Evolutionary conservation across 2,888 invertebrate genomes (phyloP).

Genomic region (Mermis nigrescens): DNA sequence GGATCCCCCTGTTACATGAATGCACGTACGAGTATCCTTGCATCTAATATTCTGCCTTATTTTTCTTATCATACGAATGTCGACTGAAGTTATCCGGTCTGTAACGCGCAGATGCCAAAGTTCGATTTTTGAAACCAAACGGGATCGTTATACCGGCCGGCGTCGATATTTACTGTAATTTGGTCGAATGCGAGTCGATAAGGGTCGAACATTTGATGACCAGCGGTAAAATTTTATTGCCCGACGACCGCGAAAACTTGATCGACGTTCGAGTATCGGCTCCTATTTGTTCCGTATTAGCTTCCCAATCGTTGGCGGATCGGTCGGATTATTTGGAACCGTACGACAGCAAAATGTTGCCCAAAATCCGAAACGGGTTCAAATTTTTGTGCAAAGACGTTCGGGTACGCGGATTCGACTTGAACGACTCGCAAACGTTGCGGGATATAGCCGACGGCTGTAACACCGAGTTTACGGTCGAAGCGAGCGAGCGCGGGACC

Average conservation of each 20-base stretch:
- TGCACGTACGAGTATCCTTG: too few relatives aligned
- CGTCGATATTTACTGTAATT: background rate
- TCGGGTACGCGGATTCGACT: background rate
- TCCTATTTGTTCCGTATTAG: background rate
- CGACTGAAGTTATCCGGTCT: too few relatives aligned
- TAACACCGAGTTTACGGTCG: background rate
- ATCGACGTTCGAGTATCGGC: too few relatives aligned
- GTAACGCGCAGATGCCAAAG: slow-evolving; percentile 22
- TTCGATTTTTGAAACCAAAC: slow-evolving; percentile 49
- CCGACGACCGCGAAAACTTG: too few relatives aligned
- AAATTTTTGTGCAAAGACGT: background rate
- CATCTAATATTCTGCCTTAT: too few relatives aligned
- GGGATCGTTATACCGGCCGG: background rate
- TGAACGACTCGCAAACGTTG: background rate
- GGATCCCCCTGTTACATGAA: too few relatives aligned
- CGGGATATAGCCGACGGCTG: background rate
- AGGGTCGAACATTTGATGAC: background rate
- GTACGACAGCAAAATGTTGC: background rate
- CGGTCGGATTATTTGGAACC: background rate
- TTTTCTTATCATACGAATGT: too few relatives aligned
- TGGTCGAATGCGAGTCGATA: background rate
- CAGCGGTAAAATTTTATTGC: too few relatives aligned
- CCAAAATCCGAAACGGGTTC: background rate
- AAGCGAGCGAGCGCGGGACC: background rate
- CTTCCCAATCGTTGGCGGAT: background rate